Percentiles rank a stretch among this genome's conserved stretches.
These are phyloP conservation scores for Tupaia chinensis DNA, from an alignment of 2,113 vertebrate species.

Conservation along the genomic window DNA sequence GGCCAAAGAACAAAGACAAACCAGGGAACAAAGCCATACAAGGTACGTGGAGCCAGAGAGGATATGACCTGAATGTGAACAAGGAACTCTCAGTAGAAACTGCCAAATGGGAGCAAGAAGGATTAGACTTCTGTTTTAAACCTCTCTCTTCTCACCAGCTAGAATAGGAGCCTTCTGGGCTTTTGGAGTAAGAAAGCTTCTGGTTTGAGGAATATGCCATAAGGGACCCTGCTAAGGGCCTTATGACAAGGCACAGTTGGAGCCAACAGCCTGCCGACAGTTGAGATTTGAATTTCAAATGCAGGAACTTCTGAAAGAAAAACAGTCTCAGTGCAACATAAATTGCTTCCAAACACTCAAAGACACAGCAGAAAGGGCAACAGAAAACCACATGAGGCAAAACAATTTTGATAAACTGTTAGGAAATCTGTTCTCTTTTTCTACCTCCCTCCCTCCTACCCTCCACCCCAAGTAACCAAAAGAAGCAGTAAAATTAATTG, in stretches of 20 bases:
- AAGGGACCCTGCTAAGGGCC: constrained; percentile 60
- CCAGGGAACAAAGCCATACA: background rate
- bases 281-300: constrained; percentile 82
- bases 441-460: background rate
- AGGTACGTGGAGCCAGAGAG: background rate
- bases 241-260: constrained; percentile 72
- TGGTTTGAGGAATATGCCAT: constrained; percentile 61
- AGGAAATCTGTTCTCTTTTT: constrained; percentile 51
- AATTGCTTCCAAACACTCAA: constrained; percentile 78
- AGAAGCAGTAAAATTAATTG: constrained; percentile 68
- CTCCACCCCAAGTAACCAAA: constrained; percentile 28
- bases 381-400: constrained; percentile 64
- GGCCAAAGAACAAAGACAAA: background rate
- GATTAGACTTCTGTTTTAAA: constrained; percentile 45
- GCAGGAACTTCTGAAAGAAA: constrained; percentile 70
- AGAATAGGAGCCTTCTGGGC: background rate
- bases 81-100: constrained; percentile 1
- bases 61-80: background rate
- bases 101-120: constrained; percentile 21
- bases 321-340: constrained; percentile 66
- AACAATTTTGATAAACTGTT: constrained; percentile 79
- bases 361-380: constrained; percentile 74
- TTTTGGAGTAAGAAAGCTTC: constrained; percentile 45
- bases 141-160: background rate
- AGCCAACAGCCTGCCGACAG: constrained; percentile 68